Evolutionary conservation across 2,888 invertebrate genomes (phyloP).

Genomic region (Aleiodes testaceus): DNA sequence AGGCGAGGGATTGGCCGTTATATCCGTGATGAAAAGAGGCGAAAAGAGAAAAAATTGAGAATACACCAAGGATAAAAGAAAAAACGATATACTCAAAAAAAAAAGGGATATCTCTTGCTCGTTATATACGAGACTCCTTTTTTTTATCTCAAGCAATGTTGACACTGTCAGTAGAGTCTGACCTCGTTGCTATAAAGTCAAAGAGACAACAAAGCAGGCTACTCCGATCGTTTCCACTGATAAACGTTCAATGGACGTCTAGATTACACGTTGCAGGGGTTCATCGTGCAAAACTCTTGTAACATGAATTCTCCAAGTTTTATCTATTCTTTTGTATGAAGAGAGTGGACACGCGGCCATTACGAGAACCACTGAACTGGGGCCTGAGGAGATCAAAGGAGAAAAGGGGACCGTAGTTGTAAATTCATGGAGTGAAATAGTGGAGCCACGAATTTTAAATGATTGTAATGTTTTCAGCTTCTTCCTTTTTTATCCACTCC

Average conservation of each 20-base stretch:
- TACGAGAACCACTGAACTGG: constrained; percentile 54
- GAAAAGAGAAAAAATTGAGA: constrained; percentile 20
- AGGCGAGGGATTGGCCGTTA: constrained; percentile 25
- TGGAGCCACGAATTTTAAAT: constrained; percentile 55
- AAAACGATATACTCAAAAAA: constrained; percentile 2
- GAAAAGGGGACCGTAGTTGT: constrained; percentile 57
- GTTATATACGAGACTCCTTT: constrained; percentile 14
- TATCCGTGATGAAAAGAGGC: constrained; percentile 10
- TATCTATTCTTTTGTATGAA: constrained; percentile 10
- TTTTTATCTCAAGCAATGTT: constrained; percentile 53
- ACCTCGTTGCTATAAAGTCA: constrained; percentile 63
- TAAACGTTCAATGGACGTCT: constrained; percentile 65
- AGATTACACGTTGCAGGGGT: constrained; percentile 64
- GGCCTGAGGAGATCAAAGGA: constrained; percentile 50
- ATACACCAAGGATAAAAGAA: constrained; percentile 16
- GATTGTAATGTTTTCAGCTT: constrained; percentile 44
- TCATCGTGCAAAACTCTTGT: constrained; percentile 42
- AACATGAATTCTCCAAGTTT: not conserved
- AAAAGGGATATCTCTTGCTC: constrained; percentile 3
- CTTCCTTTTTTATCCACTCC: constrained; percentile 33
- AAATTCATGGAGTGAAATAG: constrained; percentile 57
- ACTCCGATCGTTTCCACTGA: constrained; percentile 63
- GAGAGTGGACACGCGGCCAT: not conserved
- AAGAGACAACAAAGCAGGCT: constrained; percentile 61
- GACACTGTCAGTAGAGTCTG: constrained; percentile 64